These are phyloP conservation scores for Trypoxylus dichotomus DNA, from an alignment of 1,140 invertebrate species.

Conservation along the genomic window DNA sequence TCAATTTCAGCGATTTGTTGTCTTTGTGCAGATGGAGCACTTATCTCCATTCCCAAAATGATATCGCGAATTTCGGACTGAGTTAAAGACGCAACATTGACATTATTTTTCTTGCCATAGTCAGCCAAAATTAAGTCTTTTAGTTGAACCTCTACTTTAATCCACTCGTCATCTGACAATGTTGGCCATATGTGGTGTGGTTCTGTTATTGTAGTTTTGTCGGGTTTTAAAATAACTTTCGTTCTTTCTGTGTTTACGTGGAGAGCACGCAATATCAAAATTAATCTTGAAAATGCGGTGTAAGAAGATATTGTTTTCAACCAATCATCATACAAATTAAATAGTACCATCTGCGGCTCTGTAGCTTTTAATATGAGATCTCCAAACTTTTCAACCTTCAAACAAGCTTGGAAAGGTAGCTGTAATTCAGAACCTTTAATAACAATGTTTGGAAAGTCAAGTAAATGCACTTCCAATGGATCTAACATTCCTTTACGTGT, in stretches of 20 bases:
- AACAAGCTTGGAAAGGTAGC: slow-evolving; percentile 97
- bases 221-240: slow-evolving; percentile 97
- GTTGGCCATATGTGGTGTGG: slow-evolving; percentile 99
- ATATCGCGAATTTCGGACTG: slow-evolving; percentile 99
- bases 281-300: slow-evolving; percentile 96
- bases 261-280: slow-evolving; percentile 93
- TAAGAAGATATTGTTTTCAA: slow-evolving; percentile 95
- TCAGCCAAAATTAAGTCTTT: slow-evolving; percentile 99
- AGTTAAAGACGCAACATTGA: slow-evolving; percentile 97
- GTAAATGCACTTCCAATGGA: slow-evolving; percentile 96
- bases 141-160: slow-evolving; percentile 97
- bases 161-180: slow-evolving; percentile 97
- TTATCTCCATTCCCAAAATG: slow-evolving; percentile 99
- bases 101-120: slow-evolving; percentile 99
- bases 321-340: slow-evolving; percentile 99
- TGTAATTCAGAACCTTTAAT: slow-evolving; percentile 99
- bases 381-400: slow-evolving; percentile 99
- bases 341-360: slow-evolving; percentile 99
- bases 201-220: slow-evolving; percentile 98
- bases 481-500: slow-evolving; percentile 99
- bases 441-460: slow-evolving; percentile 99
- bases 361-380: slow-evolving; percentile 99
- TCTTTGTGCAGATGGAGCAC: slow-evolving; percentile 95
- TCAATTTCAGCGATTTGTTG: slow-evolving; percentile 99
- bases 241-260: slow-evolving; percentile 99